Percentiles rank a stretch among this genome's conserved stretches.
These are phyloP conservation scores for Fopius arisanus DNA, from an alignment of 1,140 invertebrate genomes.

Conservation along the genomic window DNA sequence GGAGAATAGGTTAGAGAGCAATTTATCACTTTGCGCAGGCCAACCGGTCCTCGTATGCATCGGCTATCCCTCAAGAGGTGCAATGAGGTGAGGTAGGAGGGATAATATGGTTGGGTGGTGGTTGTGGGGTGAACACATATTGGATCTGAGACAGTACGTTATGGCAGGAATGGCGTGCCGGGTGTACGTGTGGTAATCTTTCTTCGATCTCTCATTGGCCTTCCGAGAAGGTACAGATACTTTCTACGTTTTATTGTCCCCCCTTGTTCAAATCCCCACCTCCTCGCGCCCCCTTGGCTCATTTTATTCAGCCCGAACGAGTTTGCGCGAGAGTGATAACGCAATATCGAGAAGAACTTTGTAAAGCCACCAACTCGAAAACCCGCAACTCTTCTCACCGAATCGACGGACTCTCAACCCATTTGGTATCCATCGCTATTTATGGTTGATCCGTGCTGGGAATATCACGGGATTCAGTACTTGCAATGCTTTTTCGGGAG, in stretches of 20 bases:
- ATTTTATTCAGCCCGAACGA: slow-evolving; percentile 22
- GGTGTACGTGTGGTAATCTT: slow-evolving; percentile 50
- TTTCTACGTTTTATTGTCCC: slow-evolving; percentile 10
- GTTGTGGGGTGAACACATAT: not conserved
- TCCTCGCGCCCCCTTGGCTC: too few species aligned
- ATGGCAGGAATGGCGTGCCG: slow-evolving; percentile 35
- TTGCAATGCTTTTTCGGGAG: slow-evolving; percentile 7
- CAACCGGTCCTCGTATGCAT: not conserved
- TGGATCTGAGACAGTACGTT: slow-evolving; percentile 12
- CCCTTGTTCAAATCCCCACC: not conserved
- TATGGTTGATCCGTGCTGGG: slow-evolving; percentile 51
- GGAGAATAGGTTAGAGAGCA: not conserved
- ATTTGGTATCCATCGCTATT: slow-evolving; percentile 46
- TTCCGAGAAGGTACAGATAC: not conserved
- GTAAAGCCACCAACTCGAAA: slow-evolving; percentile 45
- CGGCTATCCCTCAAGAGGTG: not conserved
- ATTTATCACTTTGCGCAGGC: not conserved
- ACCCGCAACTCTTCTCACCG: slow-evolving; percentile 33
- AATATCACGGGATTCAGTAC: slow-evolving; percentile 43
- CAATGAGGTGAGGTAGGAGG: not conserved
- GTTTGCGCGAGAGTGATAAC: slow-evolving; percentile 51
- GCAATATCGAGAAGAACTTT: slow-evolving; percentile 49
- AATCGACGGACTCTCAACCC: slow-evolving; percentile 31
- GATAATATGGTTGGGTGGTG: not conserved
- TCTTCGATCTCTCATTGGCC: slow-evolving; percentile 48